Conservation (phyloP, 2,888 invertebrate genomes). For the Rhodophaea formosa region DNA sequence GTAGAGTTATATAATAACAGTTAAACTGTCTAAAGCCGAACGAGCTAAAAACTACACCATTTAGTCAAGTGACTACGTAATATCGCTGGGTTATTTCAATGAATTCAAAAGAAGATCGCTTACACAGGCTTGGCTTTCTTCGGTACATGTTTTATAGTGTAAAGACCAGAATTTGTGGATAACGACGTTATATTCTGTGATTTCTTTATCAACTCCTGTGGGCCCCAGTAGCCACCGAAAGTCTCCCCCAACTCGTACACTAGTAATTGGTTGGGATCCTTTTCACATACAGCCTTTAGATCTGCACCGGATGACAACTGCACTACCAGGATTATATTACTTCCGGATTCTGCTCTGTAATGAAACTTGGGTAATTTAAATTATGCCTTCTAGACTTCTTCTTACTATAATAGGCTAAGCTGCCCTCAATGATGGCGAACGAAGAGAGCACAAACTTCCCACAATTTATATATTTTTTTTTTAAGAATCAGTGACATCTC, state of each 20-base stretch:
- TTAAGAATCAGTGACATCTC: too few species aligned
- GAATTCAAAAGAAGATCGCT: neutral
- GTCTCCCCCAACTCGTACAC: slow-evolving; percentile 67
- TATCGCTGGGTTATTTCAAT: too few species aligned
- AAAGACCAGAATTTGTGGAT: neutral
- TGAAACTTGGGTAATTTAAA: neutral
- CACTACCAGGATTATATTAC: slow-evolving; percentile 61
- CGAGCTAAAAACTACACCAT: too few species aligned
- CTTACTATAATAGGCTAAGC: too few species aligned
- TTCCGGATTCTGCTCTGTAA: slow-evolving; percentile 61
- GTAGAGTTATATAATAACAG: too few species aligned
- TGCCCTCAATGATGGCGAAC: too few species aligned
- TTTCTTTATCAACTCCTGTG: slow-evolving; percentile 38
- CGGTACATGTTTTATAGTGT: neutral
- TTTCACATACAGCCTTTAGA: slow-evolving; percentile 40
- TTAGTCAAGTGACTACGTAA: too few species aligned
- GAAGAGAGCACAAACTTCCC: too few species aligned
- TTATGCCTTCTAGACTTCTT: too few species aligned
- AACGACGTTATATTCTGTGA: neutral
- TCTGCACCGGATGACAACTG: slow-evolving; percentile 39
- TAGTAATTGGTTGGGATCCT: slow-evolving; percentile 47
- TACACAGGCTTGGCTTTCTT: neutral
- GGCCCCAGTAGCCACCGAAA: slow-evolving; percentile 70
- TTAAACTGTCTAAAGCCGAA: too few species aligned
- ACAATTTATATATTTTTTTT: too few species aligned